A percentile compares a stretch with the other conserved stretches of the same genome.
Conservation (phyloP, 2,888 invertebrate species). For the Noctua comes region DNA sequence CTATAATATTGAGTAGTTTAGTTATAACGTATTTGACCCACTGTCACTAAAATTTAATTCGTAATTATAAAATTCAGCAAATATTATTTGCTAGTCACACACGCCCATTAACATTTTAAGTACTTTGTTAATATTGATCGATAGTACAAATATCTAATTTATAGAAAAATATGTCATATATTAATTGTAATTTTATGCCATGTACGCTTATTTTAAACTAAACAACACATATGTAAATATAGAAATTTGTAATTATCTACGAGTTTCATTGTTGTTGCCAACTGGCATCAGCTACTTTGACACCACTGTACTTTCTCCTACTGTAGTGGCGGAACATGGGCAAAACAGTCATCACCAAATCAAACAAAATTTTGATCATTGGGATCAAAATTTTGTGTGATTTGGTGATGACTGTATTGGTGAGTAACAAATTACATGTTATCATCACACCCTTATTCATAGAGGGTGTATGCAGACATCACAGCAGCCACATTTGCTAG, state of each 20-base stretch:
- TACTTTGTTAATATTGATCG: constrained; percentile 88
- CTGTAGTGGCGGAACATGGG: background rate
- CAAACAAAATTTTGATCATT: background rate
- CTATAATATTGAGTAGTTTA: constrained; percentile 80
- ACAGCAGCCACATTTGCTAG: background rate
- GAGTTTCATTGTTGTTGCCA: constrained; percentile 74
- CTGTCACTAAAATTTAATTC: constrained; percentile 85
- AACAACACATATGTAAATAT: constrained; percentile 90
- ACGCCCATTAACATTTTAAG: constrained; percentile 87
- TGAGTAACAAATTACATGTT: no score
- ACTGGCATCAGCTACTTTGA: constrained; percentile 26
- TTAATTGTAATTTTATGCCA: constrained; percentile 90
- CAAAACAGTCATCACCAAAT: background rate
- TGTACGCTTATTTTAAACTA: constrained; percentile 91
- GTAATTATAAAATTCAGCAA: constrained; percentile 83
- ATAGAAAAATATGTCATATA: constrained; percentile 89
- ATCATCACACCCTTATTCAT: background rate
- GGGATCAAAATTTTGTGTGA: no score
- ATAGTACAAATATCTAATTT: constrained; percentile 90
- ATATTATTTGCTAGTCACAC: constrained; percentile 90
- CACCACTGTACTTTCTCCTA: constrained; percentile 34
- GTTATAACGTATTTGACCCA: constrained; percentile 82
- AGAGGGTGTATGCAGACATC: background rate
- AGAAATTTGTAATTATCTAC: constrained; percentile 86
- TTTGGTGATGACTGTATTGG: no score